Base-by-base conservation (phyloP, 2,888 invertebrate genomes). In the Hirtodrosophila histrioides region DNA sequence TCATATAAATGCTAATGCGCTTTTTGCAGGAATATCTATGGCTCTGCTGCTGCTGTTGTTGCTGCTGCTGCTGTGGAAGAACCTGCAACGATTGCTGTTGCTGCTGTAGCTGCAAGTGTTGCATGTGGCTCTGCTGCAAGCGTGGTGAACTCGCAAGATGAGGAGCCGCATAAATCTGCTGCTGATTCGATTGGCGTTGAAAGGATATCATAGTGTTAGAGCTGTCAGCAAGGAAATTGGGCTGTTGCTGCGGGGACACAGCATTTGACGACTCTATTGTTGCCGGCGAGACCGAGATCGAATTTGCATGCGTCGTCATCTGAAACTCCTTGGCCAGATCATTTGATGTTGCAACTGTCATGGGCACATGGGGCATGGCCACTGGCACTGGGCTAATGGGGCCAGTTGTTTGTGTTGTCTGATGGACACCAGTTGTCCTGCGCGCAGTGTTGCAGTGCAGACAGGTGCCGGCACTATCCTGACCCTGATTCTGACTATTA, bases 341-440 rank as follows among this genome's bases (percentile, higher is more conserved):
- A 46, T 56, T 63, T 0, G 43, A 23, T 6, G 57, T 53, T n/a
- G 61, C 36, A 9, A 62, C 44, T 6, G 78, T 50, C 11, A 64
- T 45, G 3, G 75, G 55, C 24, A 84, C 53, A n/a, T 27, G 27
- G 5, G 86, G 83, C 54, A 90, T 79, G 9, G 91, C 88, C 0
- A 92, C 82, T 1, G 92, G 91, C 4, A 92, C 86, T 2, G 92
- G 92, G 35, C 92, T 92, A 3, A 92, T 90, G 0, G 92, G 92
- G 0, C 92, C 92, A n/a, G 92, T 92, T 10, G 92, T 92, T 63
- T 92, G 92, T 0, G 92, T 92, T 3, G 92, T 92, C 58, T 92
- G 92, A 69, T 92, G 92, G 0, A 92, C 92, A 2, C 92, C 92
- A 3, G 92, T 91, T 3, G 92, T 92, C 0, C 92, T 86, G 0